Percentiles rank a stretch among this genome's conserved stretches.
These are phyloP conservation scores for Malurus elegans DNA, from an alignment of 2,113 vertebrate species.

Conservation along the genomic window DNA sequence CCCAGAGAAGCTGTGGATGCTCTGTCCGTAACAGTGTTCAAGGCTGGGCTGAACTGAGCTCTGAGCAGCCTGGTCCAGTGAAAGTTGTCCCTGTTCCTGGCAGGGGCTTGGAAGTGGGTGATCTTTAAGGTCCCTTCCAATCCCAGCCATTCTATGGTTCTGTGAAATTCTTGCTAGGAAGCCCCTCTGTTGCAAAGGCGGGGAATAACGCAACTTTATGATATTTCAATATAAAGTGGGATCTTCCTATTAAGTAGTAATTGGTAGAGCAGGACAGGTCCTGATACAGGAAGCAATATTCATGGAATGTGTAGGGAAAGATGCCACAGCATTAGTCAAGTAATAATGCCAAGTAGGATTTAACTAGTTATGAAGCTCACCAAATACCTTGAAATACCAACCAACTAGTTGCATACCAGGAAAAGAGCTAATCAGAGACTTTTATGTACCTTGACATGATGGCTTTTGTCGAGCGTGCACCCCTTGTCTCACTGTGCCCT, in stretches of 20 bases:
- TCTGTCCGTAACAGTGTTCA: not conserved
- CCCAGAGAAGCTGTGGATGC: not conserved
- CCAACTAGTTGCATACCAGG: not conserved
- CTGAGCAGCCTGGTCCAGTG: not conserved
- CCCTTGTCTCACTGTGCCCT: not conserved
- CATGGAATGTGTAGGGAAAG: not conserved
- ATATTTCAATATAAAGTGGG: not conserved
- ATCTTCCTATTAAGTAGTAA: not conserved
- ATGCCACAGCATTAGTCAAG: not conserved
- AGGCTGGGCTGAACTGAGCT: not conserved
- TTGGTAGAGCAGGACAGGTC: not conserved
- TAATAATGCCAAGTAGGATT: not conserved
- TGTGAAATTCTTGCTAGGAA: not conserved
- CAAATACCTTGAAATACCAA: not conserved
- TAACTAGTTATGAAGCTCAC: not conserved
- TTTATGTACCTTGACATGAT: not conserved
- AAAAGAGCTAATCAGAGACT: not conserved
- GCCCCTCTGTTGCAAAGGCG: not conserved
- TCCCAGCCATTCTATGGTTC: not conserved
- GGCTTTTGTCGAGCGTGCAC: not conserved
- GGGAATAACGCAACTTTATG: not conserved
- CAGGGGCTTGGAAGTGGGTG: not conserved
- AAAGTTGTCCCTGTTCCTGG: not conserved
- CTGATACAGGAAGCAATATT: constrained; percentile 4
- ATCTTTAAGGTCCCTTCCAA: not conserved